A percentile compares a stretch with the other conserved stretches of the same genome.
These are phyloP conservation scores for Antheraea mylitta DNA, from an alignment of 1,140 invertebrate genomes.

Conservation along the genomic window DNA sequence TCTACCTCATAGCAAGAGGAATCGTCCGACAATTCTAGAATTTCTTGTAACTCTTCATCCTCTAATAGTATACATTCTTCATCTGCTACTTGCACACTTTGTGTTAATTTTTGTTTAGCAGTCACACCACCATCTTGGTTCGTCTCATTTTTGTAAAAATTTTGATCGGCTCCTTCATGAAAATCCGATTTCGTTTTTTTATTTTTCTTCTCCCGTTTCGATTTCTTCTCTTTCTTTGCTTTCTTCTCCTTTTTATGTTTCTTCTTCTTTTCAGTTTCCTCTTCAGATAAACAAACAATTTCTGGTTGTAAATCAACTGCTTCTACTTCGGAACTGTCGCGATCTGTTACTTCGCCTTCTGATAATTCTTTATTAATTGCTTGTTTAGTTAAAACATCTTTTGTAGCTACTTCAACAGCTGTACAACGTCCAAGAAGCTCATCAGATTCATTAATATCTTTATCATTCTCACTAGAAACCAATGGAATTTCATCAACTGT, in stretches of 20 bases:
- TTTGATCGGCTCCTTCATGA: conserved; percentile 54
- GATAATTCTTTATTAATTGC: conserved; percentile 36
- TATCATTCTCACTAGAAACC: not conserved
- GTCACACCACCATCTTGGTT: not conserved
- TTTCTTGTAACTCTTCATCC: conserved; percentile 49
- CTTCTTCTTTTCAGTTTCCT: conserved; percentile 32
- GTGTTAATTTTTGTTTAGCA: not conserved
- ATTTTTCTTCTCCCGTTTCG: not conserved
- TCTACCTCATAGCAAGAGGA: conserved; percentile 68
- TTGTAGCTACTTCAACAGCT: conserved; percentile 14
- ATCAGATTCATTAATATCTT: not conserved
- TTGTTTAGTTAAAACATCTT: conserved; percentile 26
- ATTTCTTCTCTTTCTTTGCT: conserved; percentile 47
- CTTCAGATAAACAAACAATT: conserved; percentile 55
- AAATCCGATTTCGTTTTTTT: conserved; percentile 58
- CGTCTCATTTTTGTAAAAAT: conserved; percentile 39
- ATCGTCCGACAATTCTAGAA: conserved; percentile 69
- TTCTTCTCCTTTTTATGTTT: conserved; percentile 55
- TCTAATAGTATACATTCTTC: conserved; percentile 24
- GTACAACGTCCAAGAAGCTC: not conserved
- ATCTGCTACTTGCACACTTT: conserved; percentile 16
- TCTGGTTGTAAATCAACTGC: conserved; percentile 36
- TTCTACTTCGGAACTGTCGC: conserved; percentile 44
- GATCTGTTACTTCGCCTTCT: conserved; percentile 54
- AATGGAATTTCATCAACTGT: not conserved